A percentile compares a stretch with the other conserved stretches of the same genome.
Conservation (phyloP, 2,113 vertebrate genomes). For the Tichodroma muraria region DNA sequence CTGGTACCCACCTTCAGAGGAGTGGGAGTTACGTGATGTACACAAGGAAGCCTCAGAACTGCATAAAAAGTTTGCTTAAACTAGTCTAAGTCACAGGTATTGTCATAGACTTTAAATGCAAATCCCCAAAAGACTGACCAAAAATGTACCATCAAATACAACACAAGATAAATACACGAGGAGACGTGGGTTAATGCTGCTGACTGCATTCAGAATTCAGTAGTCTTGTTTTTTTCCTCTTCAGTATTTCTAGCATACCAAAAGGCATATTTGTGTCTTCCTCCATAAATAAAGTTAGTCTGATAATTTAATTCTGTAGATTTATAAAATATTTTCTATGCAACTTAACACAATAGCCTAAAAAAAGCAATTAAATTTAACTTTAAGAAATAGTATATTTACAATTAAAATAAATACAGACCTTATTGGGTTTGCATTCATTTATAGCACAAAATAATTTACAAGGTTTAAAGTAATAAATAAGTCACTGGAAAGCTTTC, state of each 20-base stretch:
- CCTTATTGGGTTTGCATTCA: conserved; percentile 35
- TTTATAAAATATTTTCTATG: conserved; percentile 56
- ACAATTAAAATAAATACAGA: conserved; percentile 66
- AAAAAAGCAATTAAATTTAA: conserved; percentile 38
- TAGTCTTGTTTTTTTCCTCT: conserved; percentile 24
- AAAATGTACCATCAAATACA: background rate
- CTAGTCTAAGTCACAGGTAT: background rate
- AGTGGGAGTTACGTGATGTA: background rate
- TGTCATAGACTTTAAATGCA: background rate
- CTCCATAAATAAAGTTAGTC: conserved; percentile 29
- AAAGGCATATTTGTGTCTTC: background rate
- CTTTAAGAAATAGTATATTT: conserved; percentile 60
- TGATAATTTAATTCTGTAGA: conserved; percentile 32
- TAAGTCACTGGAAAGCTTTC: conserved; percentile 62
- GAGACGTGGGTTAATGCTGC: background rate
- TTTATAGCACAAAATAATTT: conserved; percentile 53
- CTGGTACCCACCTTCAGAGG: background rate
- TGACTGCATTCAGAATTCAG: background rate
- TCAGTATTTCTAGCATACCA: background rate
- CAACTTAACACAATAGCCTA: conserved; percentile 26
- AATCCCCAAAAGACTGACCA: background rate
- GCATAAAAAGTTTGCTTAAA: background rate
- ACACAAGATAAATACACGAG: background rate
- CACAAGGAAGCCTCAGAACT: background rate
- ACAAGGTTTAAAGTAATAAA: conserved; percentile 57